phyloP scores from a whole-genome alignment of 1,140 invertebrate genomes.

The Eriosoma lanigerum region DNA sequence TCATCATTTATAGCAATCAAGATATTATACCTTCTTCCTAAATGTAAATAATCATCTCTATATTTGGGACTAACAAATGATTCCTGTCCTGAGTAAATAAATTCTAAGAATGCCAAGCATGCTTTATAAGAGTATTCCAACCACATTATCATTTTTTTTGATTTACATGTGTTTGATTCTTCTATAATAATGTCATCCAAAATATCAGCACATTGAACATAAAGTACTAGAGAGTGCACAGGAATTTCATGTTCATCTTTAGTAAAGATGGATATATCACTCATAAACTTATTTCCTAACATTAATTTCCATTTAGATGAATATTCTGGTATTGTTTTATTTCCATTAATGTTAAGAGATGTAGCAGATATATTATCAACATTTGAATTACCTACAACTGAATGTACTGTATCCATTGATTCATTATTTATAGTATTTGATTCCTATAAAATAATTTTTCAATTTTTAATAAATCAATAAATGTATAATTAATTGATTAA shows the following conservation, averaged over 20 bases:
- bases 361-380: not conserved
- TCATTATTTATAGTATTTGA: not conserved
- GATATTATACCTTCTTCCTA: slow-evolving; percentile 23
- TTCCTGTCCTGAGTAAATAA: slow-evolving; percentile 52
- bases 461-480: not conserved
- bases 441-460: slow-evolving; percentile 26
- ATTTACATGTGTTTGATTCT: slow-evolving; percentile 28
- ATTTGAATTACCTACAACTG: slow-evolving; percentile 13
- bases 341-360: not conserved
- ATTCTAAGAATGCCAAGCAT: slow-evolving; percentile 51
- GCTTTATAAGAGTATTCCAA: slow-evolving; percentile 44
- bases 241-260: slow-evolving; percentile 53
- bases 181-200: slow-evolving; percentile 52
- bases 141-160: slow-evolving; percentile 54
- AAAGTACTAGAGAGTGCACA: slow-evolving; percentile 53
- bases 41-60: slow-evolving; percentile 36
- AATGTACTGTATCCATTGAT: not conserved
- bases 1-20: not conserved
- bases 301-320: slow-evolving; percentile 53
- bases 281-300: slow-evolving; percentile 52
- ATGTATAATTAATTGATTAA: too few species aligned
- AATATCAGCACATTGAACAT: slow-evolving; percentile 52
- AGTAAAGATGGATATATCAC: slow-evolving; percentile 53
- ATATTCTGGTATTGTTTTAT: slow-evolving; percentile 20
- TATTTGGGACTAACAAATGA: not conserved